phyloP scores from a whole-genome alignment of 1,140 invertebrate species.

The Batillaria attramentaria region DNA sequence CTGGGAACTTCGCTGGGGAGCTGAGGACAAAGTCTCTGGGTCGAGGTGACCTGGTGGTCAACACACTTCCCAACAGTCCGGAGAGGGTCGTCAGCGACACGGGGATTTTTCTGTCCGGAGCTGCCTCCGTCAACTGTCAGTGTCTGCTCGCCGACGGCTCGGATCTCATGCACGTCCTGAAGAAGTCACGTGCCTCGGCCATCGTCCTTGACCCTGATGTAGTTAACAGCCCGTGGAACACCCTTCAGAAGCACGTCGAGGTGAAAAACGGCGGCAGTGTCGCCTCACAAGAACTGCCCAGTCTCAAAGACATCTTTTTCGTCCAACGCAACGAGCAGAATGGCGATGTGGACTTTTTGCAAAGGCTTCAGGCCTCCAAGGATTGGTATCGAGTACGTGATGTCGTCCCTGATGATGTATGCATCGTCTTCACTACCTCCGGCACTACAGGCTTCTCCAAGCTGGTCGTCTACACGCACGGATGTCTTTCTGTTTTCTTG shows the following conservation, averaged over 20 bases:
- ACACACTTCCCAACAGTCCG: slow-evolving; percentile 17
- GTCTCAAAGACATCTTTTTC: background rate
- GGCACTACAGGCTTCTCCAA: slow-evolving; percentile 23
- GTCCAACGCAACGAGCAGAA: background rate
- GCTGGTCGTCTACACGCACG: slow-evolving; percentile 11
- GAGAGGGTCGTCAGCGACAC: slow-evolving; percentile 19
- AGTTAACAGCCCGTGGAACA: slow-evolving; percentile 14
- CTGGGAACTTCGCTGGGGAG: background rate
- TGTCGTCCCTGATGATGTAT: background rate
- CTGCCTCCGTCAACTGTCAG: slow-evolving; percentile 12
- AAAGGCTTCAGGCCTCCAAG: background rate
- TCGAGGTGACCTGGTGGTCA: slow-evolving; percentile 13
- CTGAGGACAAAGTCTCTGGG: background rate
- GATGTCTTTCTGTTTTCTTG: background rate
- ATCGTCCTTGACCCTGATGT: slow-evolving; percentile 23
- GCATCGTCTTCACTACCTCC: slow-evolving; percentile 21
- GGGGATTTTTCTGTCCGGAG: slow-evolving; percentile 17
- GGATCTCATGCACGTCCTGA: background rate
- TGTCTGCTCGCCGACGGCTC: slow-evolving; percentile 20
- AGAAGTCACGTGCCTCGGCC: background rate
- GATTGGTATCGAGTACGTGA: background rate
- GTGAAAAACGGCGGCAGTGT: background rate
- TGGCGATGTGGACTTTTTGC: background rate
- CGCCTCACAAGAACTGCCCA: background rate
- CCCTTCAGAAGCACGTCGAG: background rate